Evolutionary conservation across 2,113 vertebrate species (phyloP).

Genomic region (Oncorhynchus mykiss): DNA sequence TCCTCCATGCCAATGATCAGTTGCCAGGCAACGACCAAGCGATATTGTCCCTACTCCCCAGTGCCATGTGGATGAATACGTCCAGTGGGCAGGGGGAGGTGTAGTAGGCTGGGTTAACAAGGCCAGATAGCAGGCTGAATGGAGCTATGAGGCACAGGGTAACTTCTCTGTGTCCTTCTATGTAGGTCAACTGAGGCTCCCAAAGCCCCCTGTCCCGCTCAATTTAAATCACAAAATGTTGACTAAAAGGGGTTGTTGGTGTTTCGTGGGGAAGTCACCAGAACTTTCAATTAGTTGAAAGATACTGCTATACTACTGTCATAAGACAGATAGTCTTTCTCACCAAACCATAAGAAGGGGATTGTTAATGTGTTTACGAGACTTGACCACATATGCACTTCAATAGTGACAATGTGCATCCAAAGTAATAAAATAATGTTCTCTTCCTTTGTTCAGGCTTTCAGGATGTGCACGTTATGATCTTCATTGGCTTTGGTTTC

Average conservation of each 20-base stretch:
- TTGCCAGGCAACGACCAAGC: slow-evolving; percentile 49
- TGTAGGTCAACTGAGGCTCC: not conserved
- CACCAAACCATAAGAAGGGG: too few species aligned
- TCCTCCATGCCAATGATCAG: slow-evolving; percentile 36
- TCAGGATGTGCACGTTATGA: slow-evolving; percentile 84
- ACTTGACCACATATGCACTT: too few species aligned
- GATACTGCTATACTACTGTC: too few species aligned
- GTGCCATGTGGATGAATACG: slow-evolving; percentile 23
- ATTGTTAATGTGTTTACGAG: too few species aligned
- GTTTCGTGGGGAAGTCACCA: not conserved
- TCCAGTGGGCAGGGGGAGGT: slow-evolving; percentile 12
- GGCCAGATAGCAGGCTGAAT: not conserved
- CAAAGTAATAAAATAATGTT: too few species aligned
- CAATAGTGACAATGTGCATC: too few species aligned
- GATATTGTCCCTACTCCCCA: slow-evolving; percentile 37
- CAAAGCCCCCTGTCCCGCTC: not conserved
- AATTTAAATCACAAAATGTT: not conserved
- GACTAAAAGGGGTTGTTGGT: not conserved
- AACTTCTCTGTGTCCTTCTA: not conserved
- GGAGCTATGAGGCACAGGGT: not conserved
- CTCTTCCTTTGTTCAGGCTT: slow-evolving; percentile 72
- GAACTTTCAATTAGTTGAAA: not conserved
- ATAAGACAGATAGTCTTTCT: too few species aligned
- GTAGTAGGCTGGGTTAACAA: not conserved
- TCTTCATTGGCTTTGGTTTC: slow-evolving; percentile 90